These are phyloP conservation scores for Vanessa tameamea DNA, from an alignment of 1,140 invertebrate genomes.

Conservation along the genomic window DNA sequence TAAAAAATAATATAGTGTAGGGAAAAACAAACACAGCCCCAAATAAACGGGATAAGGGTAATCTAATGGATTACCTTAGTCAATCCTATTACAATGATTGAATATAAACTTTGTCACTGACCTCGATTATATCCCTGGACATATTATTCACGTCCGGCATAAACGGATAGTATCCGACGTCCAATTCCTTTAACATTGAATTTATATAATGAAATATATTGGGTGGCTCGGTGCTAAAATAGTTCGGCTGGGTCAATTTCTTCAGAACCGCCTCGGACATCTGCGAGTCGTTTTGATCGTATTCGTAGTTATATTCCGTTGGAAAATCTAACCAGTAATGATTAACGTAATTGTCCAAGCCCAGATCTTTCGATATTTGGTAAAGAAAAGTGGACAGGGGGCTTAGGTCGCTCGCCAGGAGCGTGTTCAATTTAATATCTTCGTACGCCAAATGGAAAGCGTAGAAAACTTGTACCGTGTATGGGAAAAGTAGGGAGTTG, in stretches of 20 bases:
- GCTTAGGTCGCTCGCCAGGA: slow-evolving; percentile 85
- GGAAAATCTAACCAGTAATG: slow-evolving; percentile 95
- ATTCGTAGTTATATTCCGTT: slow-evolving; percentile 75
- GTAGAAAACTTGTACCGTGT: slow-evolving; percentile 88
- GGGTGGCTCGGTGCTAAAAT: slow-evolving; percentile 84
- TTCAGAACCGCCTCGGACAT: slow-evolving; percentile 81
- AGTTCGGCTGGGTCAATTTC: slow-evolving; percentile 83
- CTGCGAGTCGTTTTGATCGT: slow-evolving; percentile 70
- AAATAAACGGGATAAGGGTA: too few relatives aligned
- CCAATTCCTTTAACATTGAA: slow-evolving; percentile 81
- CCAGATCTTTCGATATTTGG: slow-evolving; percentile 90
- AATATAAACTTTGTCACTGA: slow-evolving; percentile 65
- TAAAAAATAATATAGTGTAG: too few relatives aligned
- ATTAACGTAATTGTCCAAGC: slow-evolving; percentile 86
- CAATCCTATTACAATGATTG: too few relatives aligned
- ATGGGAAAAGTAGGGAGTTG: slow-evolving; percentile 86
- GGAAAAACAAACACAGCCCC: too few relatives aligned
- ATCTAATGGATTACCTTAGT: too few relatives aligned
- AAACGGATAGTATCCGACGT: slow-evolving; percentile 85
- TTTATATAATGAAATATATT: slow-evolving; percentile 87
- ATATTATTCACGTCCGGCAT: slow-evolving; percentile 85
- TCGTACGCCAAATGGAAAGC: slow-evolving; percentile 94
- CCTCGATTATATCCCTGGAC: slow-evolving; percentile 87
- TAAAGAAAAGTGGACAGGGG: slow-evolving; percentile 87
- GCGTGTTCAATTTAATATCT: slow-evolving; percentile 91